A percentile compares a stretch with the other conserved stretches of the same genome.
Evolutionary conservation across 2,888 invertebrate genomes (phyloP).

Genomic region (Stenurella melanura): DNA sequence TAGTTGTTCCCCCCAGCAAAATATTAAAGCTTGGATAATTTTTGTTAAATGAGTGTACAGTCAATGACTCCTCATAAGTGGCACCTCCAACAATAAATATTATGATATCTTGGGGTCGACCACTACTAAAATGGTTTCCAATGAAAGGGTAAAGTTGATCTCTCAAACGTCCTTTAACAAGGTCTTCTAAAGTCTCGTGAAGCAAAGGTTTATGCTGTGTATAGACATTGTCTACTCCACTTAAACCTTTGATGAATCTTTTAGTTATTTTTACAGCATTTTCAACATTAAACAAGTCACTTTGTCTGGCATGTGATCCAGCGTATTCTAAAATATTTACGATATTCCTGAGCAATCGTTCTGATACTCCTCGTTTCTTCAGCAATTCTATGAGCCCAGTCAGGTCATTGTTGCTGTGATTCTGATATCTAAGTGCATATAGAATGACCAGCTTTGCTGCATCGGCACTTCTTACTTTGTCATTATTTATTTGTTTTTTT

Average conservation of each 20-base stretch:
- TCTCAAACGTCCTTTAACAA: slow-evolving; percentile 91
- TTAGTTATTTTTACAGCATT: slow-evolving; percentile 93
- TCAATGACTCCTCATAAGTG: slow-evolving; percentile 95
- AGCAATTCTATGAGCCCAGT: slow-evolving; percentile 84
- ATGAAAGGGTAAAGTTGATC: slow-evolving; percentile 90
- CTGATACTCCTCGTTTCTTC: slow-evolving; percentile 82
- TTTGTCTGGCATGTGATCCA: slow-evolving; percentile 86
- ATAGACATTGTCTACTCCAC: slow-evolving; percentile 99
- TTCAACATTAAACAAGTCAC: slow-evolving; percentile 89
- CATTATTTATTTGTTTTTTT: slow-evolving; percentile 84
- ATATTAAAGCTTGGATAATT: slow-evolving; percentile 85
- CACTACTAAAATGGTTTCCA: slow-evolving; percentile 78
- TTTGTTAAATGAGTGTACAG: slow-evolving; percentile 87
- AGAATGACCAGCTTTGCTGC: slow-evolving; percentile 91
- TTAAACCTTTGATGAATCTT: slow-evolving; percentile 89
- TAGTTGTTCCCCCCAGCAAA: slow-evolving; percentile 91
- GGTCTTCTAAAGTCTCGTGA: slow-evolving; percentile 91
- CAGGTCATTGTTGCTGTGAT: slow-evolving; percentile 89
- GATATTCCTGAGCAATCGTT: slow-evolving; percentile 77
- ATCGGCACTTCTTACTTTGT: slow-evolving; percentile 83
- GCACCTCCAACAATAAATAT: slow-evolving; percentile 97
- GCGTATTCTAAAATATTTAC: slow-evolving; percentile 87
- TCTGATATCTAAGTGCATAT: slow-evolving; percentile 95
- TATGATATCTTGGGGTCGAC: slow-evolving; percentile 93
- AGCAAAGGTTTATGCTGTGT: slow-evolving; percentile 98